These are phyloP conservation scores for Dendrolimus houi DNA, from an alignment of 2,888 invertebrate genomes.

Conservation along the genomic window DNA sequence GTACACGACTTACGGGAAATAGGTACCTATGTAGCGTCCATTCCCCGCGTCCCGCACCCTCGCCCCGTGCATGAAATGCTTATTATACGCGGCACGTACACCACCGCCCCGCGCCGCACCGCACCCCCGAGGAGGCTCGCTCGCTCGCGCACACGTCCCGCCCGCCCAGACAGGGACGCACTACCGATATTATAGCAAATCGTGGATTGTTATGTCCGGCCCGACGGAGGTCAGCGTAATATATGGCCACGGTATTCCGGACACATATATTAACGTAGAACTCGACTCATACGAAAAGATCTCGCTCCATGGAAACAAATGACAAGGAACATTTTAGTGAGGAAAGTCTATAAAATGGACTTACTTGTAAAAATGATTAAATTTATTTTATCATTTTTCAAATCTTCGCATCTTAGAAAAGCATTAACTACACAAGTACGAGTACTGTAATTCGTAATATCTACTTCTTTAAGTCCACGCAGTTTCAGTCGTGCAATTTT, in stretches of 20 bases:
- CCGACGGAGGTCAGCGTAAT: slow-evolving; percentile 76
- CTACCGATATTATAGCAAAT: slow-evolving; percentile 75
- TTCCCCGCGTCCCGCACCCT: slow-evolving; percentile 51
- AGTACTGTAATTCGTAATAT: too few species aligned
- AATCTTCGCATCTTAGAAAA: too few species aligned
- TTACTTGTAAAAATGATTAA: too few species aligned
- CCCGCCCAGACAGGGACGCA: slow-evolving; percentile 56
- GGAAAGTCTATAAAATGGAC: slow-evolving; percentile 54
- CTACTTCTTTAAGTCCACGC: too few species aligned
- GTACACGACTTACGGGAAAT: slow-evolving; percentile 75
- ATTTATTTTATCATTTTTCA: too few species aligned
- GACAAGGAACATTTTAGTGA: slow-evolving; percentile 72
- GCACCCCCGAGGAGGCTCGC: slow-evolving; percentile 38
- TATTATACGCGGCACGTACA: slow-evolving; percentile 78
- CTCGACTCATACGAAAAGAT: slow-evolving; percentile 76
- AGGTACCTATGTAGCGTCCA: slow-evolving; percentile 62
- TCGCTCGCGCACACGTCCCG: slow-evolving; percentile 43
- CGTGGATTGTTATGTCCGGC: slow-evolving; percentile 77
- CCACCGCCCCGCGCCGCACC: slow-evolving; percentile 61
- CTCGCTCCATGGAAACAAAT: slow-evolving; percentile 75
- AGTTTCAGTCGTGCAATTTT: too few species aligned
- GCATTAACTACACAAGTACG: too few species aligned
- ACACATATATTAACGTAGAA: slow-evolving; percentile 76
- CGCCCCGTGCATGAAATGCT: slow-evolving; percentile 78
- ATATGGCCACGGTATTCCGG: slow-evolving; percentile 77